Conservation (phyloP, 2,888 invertebrate species). For the Oligia fasciuncula region DNA sequence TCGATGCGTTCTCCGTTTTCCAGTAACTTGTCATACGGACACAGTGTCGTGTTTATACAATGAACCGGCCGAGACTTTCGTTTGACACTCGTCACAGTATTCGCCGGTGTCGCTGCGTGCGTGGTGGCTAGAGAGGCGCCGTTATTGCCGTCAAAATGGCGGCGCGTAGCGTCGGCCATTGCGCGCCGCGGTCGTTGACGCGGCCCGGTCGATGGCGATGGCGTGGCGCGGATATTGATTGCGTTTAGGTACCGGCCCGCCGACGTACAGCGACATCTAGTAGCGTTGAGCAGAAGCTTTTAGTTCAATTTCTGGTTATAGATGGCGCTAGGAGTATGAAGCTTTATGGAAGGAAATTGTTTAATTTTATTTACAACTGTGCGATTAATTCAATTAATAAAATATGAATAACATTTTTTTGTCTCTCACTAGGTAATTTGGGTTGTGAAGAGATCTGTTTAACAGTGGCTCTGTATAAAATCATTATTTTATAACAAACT, state of each 20-base stretch:
- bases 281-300: constrained; percentile 37
- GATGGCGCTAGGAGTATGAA: constrained; percentile 70
- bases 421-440: neutral
- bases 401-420: neutral
- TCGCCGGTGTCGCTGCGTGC: constrained; percentile 58
- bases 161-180: constrained; percentile 77
- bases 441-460: neutral
- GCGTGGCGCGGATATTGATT: constrained; percentile 76
- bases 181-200: constrained; percentile 86
- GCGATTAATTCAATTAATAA: neutral
- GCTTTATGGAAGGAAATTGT: neutral
- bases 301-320: constrained; percentile 50
- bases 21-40: constrained; percentile 37
- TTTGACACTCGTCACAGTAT: constrained; percentile 60
- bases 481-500: neutral
- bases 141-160: constrained; percentile 86
- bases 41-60: constrained; percentile 52
- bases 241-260: constrained; percentile 53
- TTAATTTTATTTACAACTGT: neutral
- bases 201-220: constrained; percentile 72
- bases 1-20: constrained; percentile 44
- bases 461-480: neutral
- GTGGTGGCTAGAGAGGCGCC: constrained; percentile 73
- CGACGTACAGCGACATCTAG: constrained; percentile 81
- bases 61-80: constrained; percentile 35